phyloP scores from a whole-genome alignment of 2,888 invertebrate genomes.

The Eretmocerus hayati region DNA sequence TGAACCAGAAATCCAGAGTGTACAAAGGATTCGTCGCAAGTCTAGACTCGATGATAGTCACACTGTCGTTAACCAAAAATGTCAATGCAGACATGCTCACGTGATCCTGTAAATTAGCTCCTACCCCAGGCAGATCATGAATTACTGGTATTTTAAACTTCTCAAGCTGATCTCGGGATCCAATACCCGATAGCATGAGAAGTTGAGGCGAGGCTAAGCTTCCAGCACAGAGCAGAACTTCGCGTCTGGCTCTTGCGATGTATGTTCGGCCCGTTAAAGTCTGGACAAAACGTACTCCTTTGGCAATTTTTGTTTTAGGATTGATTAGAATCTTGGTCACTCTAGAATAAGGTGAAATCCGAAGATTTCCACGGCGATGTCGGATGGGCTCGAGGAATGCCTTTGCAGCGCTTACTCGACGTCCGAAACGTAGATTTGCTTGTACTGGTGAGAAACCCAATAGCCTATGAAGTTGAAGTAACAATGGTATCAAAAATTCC shows the following conservation, averaged over 20 bases:
- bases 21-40: conserved; percentile 50
- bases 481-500: too few species aligned
- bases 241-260: conserved; percentile 57
- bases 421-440: conserved; percentile 64
- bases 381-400: conserved; percentile 68
- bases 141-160: conserved; percentile 57
- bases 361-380: conserved; percentile 56
- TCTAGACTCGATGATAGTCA: conserved; percentile 59
- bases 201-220: conserved; percentile 79
- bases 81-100: conserved; percentile 65
- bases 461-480: conserved; percentile 34
- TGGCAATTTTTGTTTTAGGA: conserved; percentile 53
- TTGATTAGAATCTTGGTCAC: conserved; percentile 65
- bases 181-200: conserved; percentile 78
- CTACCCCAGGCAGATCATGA: conserved; percentile 67
- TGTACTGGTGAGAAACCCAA: conserved; percentile 66
- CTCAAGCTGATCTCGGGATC: conserved; percentile 58
- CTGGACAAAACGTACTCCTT: conserved; percentile 65
- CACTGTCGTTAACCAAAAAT: conserved; percentile 63
- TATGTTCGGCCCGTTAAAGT: conserved; percentile 53
- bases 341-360: conserved; percentile 62
- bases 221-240: conserved; percentile 74
- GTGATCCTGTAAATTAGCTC: conserved; percentile 77
- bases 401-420: conserved; percentile 71
- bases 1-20: conserved; percentile 56